Conservation (phyloP, 1,140 invertebrate species). For the Ceratina japonica region DNA sequence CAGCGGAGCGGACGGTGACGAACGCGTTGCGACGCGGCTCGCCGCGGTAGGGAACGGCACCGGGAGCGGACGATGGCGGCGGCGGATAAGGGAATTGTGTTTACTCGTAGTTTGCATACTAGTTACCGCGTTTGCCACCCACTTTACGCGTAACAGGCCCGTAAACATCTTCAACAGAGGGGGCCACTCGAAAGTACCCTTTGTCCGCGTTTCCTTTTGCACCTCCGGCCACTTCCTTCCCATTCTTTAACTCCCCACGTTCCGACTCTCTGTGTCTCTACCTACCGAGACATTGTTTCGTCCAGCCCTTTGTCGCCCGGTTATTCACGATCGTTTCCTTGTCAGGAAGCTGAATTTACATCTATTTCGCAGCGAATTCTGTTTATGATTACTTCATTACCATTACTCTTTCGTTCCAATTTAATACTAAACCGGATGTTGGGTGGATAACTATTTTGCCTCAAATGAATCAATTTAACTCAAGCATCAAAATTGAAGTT, state of each 20-base stretch:
- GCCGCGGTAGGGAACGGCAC: slow-evolving; percentile 26
- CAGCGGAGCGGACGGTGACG: slow-evolving; percentile 39
- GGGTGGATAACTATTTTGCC: no score
- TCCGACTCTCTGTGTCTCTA: no score
- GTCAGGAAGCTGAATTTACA: slow-evolving; percentile 10
- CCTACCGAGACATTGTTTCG: slow-evolving; percentile 4
- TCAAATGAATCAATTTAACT: no score
- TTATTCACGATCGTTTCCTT: background rate
- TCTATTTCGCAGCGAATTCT: background rate
- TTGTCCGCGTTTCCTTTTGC: slow-evolving; percentile 55
- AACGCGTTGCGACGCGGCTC: slow-evolving; percentile 23
- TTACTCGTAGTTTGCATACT: slow-evolving; percentile 76
- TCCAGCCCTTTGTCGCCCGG: slow-evolving; percentile 12
- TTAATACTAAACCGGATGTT: no score
- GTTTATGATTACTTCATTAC: background rate
- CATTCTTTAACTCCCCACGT: slow-evolving; percentile 24
- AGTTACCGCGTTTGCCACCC: slow-evolving; percentile 68
- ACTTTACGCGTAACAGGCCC: slow-evolving; percentile 68
- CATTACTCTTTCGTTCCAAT: no score
- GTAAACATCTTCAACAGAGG: slow-evolving; percentile 74
- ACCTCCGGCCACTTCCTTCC: slow-evolving; percentile 42
- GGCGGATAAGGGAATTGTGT: slow-evolving; percentile 76
- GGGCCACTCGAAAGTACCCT: slow-evolving; percentile 63
- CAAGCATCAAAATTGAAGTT: no score
- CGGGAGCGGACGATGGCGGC: background rate